Evolutionary conservation across 2,113 vertebrate species (phyloP), one percentile per base, ranked within the genome.

Genomic region (Pygoscelis antarcticus): DNA sequence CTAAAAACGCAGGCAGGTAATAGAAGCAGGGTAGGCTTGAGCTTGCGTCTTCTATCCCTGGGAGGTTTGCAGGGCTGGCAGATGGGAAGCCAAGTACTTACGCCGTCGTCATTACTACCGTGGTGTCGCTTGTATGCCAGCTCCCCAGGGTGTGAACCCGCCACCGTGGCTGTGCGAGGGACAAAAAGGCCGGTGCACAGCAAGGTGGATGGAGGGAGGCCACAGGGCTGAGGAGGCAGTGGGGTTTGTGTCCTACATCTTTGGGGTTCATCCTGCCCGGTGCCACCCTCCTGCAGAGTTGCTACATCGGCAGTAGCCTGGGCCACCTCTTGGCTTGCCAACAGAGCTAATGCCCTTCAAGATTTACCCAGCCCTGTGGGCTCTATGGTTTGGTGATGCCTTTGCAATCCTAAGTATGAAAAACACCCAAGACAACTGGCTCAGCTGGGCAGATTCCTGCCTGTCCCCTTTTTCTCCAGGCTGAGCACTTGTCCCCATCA

Each of bases 31-130:
- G 89, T 42, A 87, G 55, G 51, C 27, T 89, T 29, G 40, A 95
- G 82, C 57, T 80, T 87, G 74, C 27, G 42, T 79, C 78, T 89
- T 82, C 70, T 78, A 2, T 87, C 78, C 96, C 91, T 87, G 78
- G 78, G 95, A 95, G 90, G 90, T 69, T 95, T 96, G 87, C 84
- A 88, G 81, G 75, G 66, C 87, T 93, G 74, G 89, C 89, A 95
- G 90, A 85, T 91, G 93, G 93, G 90, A 91, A 96, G 83, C 38
- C 51, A 84, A 74, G 51, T 54, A 30, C 81, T 91, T 58, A 44
- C 70, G 13, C 54, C 71, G 0, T 60, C 11, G 55, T 89, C 77
- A 89, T 49, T 78, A 72, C 93, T 84, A 55, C 80, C 81, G 12
- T 38, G 64, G 84, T 51, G 90, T 87, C 10, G 20, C 89, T 55